Base-by-base conservation (phyloP, 2,113 vertebrate species). In the sheep (Ovis aries) region DNA sequence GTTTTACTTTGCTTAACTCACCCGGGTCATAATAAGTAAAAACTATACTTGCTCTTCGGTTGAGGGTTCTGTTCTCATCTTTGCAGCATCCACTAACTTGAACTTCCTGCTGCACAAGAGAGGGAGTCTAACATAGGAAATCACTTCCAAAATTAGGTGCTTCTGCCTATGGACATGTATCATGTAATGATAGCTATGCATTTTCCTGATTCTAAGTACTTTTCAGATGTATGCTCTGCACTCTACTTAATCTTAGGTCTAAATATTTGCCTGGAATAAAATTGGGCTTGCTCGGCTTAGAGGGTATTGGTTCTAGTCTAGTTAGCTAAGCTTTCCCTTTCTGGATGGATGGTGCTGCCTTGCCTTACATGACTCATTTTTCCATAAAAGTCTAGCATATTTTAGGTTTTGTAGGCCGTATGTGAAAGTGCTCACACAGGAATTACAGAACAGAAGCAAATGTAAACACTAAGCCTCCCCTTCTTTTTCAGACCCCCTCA, bases 381-480 rank as follows among this genome's bases (percentile, higher is more conserved):
- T 81, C 14, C 29, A 71, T 19, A 78, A 23, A 78, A 53, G 16
- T 29, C 11, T 48, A 19, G 50, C 19, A 13, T 53, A 14, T 14
- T 82, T 82, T 53, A 82, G 33, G 80, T 82, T 82, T 53, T 53
- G 80, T 82, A 52, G 31, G 31, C 48, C 1, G 3, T 23, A 40
- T 36, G 2, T 82, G 40, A 62, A 90, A 62, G 23, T 31, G 62
- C 33, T 77, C 2, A 36, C 16, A 21, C 0, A 0, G 7, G 1
- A 27, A 4, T 43, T 16, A 31, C 13, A 67, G 50, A 64, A 21
- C 3, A 21, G 60, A 31, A 74, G 60, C 57, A 50, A n/a, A 14
- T 12, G 23, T 9, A 77, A n/a, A 33, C 0, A 0, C 27, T 2
- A 6, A 13, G 2, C 15, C 16, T 62, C 33, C 50, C 23, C 23